Evolutionary conservation across 1,140 invertebrate genomes (phyloP), one percentile per base, ranked within the genome.

Genomic region (Archegozetes longisetosus): DNA sequence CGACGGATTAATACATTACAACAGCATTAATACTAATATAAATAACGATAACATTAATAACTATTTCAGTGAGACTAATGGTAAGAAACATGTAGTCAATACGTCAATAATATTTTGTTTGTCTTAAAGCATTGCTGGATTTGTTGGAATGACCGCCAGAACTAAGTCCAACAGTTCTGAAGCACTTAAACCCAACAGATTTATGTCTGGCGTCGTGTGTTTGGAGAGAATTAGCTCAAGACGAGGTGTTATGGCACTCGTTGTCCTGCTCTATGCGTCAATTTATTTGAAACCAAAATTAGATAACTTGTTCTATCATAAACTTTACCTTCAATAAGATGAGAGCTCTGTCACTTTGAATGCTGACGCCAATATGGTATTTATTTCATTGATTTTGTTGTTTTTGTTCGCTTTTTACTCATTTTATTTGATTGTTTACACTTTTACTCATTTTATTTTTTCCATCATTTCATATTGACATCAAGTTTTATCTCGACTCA

Each of bases 261-360:
- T 66, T 77, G 29, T 77, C 76, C 62, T 65, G 65, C 26, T 69
- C 66, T 72, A 74, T 66, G 68, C 69, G 22, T 70, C 70, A 28
- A 67, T 71, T 53, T 77, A 77, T 65, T 66, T 65, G 17, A 64
- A 62, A 55, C 54, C 58, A 22, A 64, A 63, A 23, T 53, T 64
- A 24, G 60, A 58, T n/a, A 59, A 56, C 14, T 68, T 73, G 60
- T 76, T 74, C 6, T 77, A 72, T 66, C 70, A 71, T 47, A 69
- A 71, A 59, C 63, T 77, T 3, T 78, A 75, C 65, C 63, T 78
- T 56, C 59, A 67, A n/a, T 64, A 78, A 53, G 77, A 78, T 70
- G 77, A 78, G 66, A 77, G 73, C n/a, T 72, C 71, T 6, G 65
- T 78, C 13, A 77, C 75, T 14, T 78, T 78, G 62, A 78, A 78